Base-by-base conservation (phyloP, 2,888 invertebrate species). In the Steinernema hermaphroditum region DNA sequence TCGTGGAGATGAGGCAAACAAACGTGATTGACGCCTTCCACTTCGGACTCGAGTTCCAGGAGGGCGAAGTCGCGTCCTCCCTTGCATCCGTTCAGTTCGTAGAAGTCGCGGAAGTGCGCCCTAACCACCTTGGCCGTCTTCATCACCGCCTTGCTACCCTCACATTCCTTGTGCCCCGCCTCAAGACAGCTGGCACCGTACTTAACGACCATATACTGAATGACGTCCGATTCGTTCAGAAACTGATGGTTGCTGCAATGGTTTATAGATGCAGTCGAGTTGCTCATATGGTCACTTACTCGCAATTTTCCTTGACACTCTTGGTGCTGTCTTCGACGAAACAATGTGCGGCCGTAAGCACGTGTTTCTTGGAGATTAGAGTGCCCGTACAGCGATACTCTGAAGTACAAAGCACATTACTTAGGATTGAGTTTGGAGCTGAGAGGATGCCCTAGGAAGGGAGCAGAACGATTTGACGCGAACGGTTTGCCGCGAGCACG, bases 291-390 rank as follows among this genome's bases (percentile, higher is more conserved):
- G 46, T 9, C 4, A 46, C 46, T 46, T 19, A 46, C 46, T 4
- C n/a, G 46, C 46, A 46, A 46, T 16, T 46, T 4, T 4, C 16
- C 8, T n/a, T 6, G 22, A n/a, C 46, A 16, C 4, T 16, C n/a
- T 29, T 27, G 2, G 22, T 6, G 32, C n/a, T 32, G 4, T 34
- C 29, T 16, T 32, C 2, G 32, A 62, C 27, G 19, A 62, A 62
- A 16, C 62, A 62, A 32, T 62, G 62, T 4, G 62, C 62, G 1
- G 62, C 62, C 2, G 62, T 62, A 2, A 62, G 1, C 12, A 62
- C 62, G 62, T 62, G 62, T 19, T 62, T 62, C n/a, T 34, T 62
- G 6, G 62, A 62, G 62, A 62, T 32, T 1, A 62, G 16, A 29
- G 62, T 62, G 1, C 62, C 62, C 2, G 62, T 62, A 32, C 62